phyloP scores from a whole-genome alignment of 2,888 invertebrate genomes.

The Antheraea assamensis region DNA sequence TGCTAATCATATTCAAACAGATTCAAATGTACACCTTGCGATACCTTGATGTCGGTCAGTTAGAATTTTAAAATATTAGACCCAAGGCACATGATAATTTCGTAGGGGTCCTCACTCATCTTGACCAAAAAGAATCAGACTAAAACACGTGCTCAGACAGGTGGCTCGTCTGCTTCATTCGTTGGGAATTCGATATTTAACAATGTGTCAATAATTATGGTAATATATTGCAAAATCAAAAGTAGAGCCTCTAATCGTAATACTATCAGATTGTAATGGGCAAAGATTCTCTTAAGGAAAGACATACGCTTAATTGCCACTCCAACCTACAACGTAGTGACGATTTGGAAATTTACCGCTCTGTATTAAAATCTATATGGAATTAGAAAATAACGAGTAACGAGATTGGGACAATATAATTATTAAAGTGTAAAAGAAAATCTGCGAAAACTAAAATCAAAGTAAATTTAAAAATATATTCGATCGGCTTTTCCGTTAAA shows the following conservation, averaged over 20 bases:
- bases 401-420: too few relatives aligned
- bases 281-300: not conserved
- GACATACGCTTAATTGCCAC: not conserved
- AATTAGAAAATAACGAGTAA: too few relatives aligned
- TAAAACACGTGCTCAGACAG: slow-evolving; percentile 53
- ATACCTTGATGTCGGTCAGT: slow-evolving; percentile 61
- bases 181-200: slow-evolving; percentile 12
- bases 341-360: not conserved
- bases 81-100: slow-evolving; percentile 63
- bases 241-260: not conserved
- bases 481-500: not conserved
- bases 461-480: not conserved
- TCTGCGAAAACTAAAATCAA: not conserved
- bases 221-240: not conserved
- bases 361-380: too few relatives aligned
- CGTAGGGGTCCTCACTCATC: slow-evolving; percentile 48
- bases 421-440: not conserved
- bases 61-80: slow-evolving; percentile 72
- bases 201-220: slow-evolving; percentile 9
- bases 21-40: slow-evolving; percentile 78
- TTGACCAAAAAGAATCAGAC: slow-evolving; percentile 64
- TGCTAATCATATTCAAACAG: slow-evolving; percentile 81
- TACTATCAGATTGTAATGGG: not conserved
- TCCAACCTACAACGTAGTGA: too few relatives aligned
- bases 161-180: slow-evolving; percentile 31